phyloP scores from a whole-genome alignment of 2,888 invertebrate genomes.

The Torymus texanus region DNA sequence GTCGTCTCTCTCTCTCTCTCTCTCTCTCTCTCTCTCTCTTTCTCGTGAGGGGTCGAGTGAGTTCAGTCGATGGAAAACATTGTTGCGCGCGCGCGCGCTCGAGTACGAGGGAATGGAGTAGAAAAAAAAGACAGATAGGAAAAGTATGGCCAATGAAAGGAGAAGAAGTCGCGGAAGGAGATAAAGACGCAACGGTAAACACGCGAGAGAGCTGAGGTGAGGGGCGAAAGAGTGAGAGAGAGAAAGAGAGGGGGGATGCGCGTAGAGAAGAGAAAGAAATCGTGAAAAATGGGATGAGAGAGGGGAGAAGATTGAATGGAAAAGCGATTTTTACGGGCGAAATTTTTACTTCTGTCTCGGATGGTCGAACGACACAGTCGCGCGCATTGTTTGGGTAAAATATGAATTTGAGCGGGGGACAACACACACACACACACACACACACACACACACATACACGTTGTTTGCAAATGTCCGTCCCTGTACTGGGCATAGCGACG shows the following conservation, averaged over 20 bases:
- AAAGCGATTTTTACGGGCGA: constrained; percentile 34
- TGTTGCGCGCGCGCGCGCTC: too few species aligned
- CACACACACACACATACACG: too few species aligned
- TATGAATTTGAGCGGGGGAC: too few species aligned
- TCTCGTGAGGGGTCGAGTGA: constrained; percentile 7
- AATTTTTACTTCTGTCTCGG: constrained; percentile 23
- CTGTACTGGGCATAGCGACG: too few species aligned
- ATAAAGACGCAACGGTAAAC: background rate
- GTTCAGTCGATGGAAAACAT: constrained; percentile 27
- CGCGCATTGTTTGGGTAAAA: too few species aligned
- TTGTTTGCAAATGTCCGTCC: too few species aligned
- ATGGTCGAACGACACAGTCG: too few species aligned
- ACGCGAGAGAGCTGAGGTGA: background rate
- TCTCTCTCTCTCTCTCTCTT: too few species aligned
- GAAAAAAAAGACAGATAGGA: constrained; percentile 14
- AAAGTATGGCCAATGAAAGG: constrained; percentile 28
- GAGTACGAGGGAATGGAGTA: background rate
- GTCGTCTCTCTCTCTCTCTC: too few species aligned
- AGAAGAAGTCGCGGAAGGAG: background rate
- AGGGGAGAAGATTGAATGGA: constrained; percentile 20
- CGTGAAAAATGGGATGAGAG: constrained; percentile 28
- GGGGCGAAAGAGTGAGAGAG: background rate
- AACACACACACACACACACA: too few species aligned
- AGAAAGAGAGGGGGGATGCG: too few species aligned
- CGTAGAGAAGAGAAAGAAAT: background rate